Percentiles rank a stretch among this genome's conserved stretches.
These are phyloP conservation scores for Acromyrmex echinatior DNA, from an alignment of 1,140 invertebrate species.

Conservation along the genomic window DNA sequence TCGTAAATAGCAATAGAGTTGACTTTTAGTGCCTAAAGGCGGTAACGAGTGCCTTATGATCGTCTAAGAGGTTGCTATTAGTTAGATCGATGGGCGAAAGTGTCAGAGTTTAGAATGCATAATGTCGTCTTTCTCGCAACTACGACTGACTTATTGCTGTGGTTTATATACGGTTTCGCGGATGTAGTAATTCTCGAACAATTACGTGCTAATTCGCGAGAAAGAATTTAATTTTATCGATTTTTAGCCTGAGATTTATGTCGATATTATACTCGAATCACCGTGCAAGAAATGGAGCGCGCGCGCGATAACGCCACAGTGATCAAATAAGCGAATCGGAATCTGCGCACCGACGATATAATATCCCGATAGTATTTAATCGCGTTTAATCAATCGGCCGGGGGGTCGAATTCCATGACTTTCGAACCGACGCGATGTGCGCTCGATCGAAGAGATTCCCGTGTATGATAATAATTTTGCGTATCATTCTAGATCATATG, in stretches of 20 bases:
- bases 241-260: constrained; percentile 19
- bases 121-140: constrained; percentile 55
- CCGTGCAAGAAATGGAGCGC: not conserved
- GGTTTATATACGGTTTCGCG: constrained; percentile 8
- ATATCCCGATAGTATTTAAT: constrained; percentile 45
- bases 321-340: constrained; percentile 29
- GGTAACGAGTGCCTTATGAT: constrained; percentile 65
- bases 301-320: not conserved
- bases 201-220: constrained; percentile 10
- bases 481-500: constrained; percentile 62
- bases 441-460: constrained; percentile 68
- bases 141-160: constrained; percentile 18
- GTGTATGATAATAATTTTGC: constrained; percentile 67
- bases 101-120: constrained; percentile 57
- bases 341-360: constrained; percentile 12
- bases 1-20: constrained; percentile 67
- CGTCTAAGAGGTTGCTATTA: constrained; percentile 60
- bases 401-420: constrained; percentile 42
- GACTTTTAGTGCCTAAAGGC: constrained; percentile 53
- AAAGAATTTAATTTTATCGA: constrained; percentile 40
- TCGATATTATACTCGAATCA: not conserved
- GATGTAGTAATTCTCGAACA: constrained; percentile 3
- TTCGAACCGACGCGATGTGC: constrained; percentile 37
- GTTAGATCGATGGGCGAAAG: constrained; percentile 73
- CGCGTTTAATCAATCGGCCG: constrained; percentile 57